Base-by-base conservation (phyloP, 2,113 vertebrate genomes). In the Psilopsiagon aurifrons region DNA sequence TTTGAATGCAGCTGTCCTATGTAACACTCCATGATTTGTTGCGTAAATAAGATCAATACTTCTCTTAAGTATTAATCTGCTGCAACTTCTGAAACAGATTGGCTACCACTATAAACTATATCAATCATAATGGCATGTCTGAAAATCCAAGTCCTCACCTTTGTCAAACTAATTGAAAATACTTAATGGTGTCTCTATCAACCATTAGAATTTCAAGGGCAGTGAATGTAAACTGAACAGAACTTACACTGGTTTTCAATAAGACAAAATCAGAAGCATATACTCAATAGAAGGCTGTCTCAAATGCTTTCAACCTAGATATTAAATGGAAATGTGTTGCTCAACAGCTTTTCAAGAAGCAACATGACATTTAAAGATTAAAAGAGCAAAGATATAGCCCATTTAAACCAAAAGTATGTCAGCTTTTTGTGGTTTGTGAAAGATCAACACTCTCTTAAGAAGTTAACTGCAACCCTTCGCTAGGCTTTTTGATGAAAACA, bases 271-370 rank as follows among this genome's bases (percentile, higher is more conserved):
- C 86, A 95, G 73, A 84, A 87, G 49, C 22, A 73, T 6, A 25
- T 24, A 64, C 44, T 83, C 79, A 77, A 78, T 71, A 90, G 71
- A 33, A 93, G 67, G 60, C 66, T 85, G n/a, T 68, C 88, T 93
- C 67, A 92, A 63, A 84, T 33, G 67, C 82, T 93, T 83, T 94
- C 69, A 78, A 96, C 60, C 94, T 87, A 70, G 11, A 15, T 51
- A 66, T 80, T 88, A 96, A 96, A 97, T 19, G 96, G 10, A 94
- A 89, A 92, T 17, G 39, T 68, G 92, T 87, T 55, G 83, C 86
- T 87, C 62, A 68, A 37, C 20, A 85, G 41, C 13, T 87, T 79
- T 90, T 64, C 67, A 90, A 92, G 59, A 49, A 55, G 23, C 31
- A 91, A 59, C 16, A 46, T 82, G 62, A 82, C 29, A 92, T 37